Conservation (phyloP, 2,888 invertebrate species). For the Leucania comma region DNA sequence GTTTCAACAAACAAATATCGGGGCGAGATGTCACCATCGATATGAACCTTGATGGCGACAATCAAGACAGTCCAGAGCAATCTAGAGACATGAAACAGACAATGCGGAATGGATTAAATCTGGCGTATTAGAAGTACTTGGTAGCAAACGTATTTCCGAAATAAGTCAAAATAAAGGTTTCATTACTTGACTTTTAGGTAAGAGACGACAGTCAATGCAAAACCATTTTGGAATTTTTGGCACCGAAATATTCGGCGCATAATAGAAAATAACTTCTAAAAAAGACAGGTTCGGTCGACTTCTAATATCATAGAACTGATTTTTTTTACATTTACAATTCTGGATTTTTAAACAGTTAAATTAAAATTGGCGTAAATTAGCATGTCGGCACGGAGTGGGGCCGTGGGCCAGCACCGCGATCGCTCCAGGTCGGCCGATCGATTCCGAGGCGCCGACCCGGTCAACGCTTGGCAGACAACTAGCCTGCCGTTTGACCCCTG, state of each 20-base stretch:
- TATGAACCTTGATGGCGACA: slow-evolving; percentile 11
- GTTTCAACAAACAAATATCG: slow-evolving; percentile 38
- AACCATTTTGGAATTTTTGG: no score
- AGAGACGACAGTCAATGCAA: no score
- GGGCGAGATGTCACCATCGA: slow-evolving; percentile 32
- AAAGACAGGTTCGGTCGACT: neutral
- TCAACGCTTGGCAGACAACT: slow-evolving; percentile 69
- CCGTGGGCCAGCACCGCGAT: slow-evolving; percentile 51
- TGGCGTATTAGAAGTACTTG: neutral
- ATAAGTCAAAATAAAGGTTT: neutral
- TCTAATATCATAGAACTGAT: neutral
- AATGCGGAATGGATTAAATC: neutral
- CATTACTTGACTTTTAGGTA: no score
- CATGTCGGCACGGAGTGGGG: slow-evolving; percentile 45
- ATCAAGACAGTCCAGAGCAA: slow-evolving; percentile 24
- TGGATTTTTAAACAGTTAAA: slow-evolving; percentile 18
- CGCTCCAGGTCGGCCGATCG: slow-evolving; percentile 75
- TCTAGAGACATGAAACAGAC: neutral
- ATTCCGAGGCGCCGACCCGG: slow-evolving; percentile 78
- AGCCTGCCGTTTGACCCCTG: slow-evolving; percentile 70
- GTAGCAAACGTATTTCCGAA: neutral
- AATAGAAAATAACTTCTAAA: neutral
- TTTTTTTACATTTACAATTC: no score
- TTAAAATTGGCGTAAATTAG: slow-evolving; percentile 59
- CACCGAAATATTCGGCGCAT: no score